phyloP scores from a whole-genome alignment of 2,113 vertebrate species.

The Perccottus glenii region DNA sequence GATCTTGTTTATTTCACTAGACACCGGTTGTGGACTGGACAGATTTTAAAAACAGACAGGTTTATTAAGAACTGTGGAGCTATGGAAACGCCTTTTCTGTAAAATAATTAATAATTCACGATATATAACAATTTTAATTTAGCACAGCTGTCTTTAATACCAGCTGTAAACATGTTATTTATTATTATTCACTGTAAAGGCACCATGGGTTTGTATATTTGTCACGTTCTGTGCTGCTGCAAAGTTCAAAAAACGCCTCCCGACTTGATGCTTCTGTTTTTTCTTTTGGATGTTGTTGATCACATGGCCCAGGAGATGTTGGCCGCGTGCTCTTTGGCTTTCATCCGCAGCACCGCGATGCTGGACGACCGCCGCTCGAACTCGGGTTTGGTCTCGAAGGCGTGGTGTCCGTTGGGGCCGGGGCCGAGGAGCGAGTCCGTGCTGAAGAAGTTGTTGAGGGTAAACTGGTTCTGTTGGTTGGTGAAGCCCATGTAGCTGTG shows the following conservation, averaged over 20 bases:
- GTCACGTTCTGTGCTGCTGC: neutral
- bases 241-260: constrained; percentile 12
- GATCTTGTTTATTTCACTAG: too few relatives aligned
- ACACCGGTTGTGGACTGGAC: too few relatives aligned
- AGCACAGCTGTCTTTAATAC: too few relatives aligned
- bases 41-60: too few relatives aligned
- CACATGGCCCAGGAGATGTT: constrained; percentile 99
- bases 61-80: too few relatives aligned
- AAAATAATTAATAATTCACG: too few relatives aligned
- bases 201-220: too few relatives aligned
- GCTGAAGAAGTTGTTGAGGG: constrained; percentile 95
- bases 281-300: constrained; percentile 35
- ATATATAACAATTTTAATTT: too few relatives aligned
- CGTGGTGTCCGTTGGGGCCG: constrained; percentile 85
- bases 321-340: constrained; percentile 97
- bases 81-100: too few relatives aligned
- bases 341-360: constrained; percentile 98
- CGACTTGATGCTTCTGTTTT: neutral
- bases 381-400: constrained; percentile 96
- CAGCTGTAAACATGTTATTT: too few relatives aligned
- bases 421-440: constrained; percentile 93
- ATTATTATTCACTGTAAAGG: too few relatives aligned
- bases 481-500: constrained; percentile 93
- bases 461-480: constrained; percentile 92
- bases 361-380: constrained; percentile 97